A percentile compares a stretch with the other conserved stretches of the same genome.
Evolutionary conservation across 2,113 vertebrate genomes (phyloP).

Genomic region (Desmodus rotundus): DNA sequence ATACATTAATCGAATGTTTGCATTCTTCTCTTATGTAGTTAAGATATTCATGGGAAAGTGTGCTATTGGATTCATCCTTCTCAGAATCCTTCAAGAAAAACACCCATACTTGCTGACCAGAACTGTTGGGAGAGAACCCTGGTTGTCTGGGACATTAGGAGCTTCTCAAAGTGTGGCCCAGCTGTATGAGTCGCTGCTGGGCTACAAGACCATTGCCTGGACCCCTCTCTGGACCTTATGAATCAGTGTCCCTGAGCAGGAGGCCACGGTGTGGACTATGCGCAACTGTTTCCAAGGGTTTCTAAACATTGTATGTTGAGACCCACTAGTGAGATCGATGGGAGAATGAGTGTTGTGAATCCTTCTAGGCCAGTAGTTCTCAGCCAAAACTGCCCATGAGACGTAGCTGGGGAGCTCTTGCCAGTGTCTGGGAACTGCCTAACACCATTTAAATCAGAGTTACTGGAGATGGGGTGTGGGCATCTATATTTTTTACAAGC

Average conservation of each 20-base stretch:
- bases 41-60: not conserved
- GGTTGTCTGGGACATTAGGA: not conserved
- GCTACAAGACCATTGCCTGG: not conserved
- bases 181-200: not conserved
- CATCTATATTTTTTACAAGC: not conserved
- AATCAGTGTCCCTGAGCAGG: not conserved
- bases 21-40: not conserved
- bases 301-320: not conserved
- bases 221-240: not conserved
- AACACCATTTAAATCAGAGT: not conserved
- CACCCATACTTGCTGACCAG: not conserved
- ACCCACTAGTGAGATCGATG: too few species aligned
- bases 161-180: not conserved
- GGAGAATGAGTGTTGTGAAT: not conserved
- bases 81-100: not conserved
- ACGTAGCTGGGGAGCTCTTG: not conserved
- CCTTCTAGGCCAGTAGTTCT: not conserved
- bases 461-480: not conserved
- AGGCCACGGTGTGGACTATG: not conserved
- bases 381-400: not conserved
- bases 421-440: not conserved
- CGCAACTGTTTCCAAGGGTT: not conserved
- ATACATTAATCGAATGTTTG: not conserved
- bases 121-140: not conserved
- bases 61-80: not conserved